Evolutionary conservation across 2,888 invertebrate genomes (phyloP).

Genomic region (Gandaritis pyraliata): DNA sequence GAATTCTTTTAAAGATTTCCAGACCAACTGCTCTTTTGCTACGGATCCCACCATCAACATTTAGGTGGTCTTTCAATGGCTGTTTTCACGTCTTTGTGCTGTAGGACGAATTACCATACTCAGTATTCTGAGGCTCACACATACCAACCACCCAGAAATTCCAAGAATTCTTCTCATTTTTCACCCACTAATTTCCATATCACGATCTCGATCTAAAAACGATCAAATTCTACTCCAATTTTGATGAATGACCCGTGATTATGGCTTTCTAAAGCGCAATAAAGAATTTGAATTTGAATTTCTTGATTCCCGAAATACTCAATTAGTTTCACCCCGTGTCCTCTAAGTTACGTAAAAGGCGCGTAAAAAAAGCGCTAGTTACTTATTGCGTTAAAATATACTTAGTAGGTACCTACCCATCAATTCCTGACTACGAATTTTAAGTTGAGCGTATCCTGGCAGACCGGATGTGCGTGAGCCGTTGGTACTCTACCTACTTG

Average conservation of each 20-base stretch:
- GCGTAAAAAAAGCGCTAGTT: slow-evolving; percentile 49
- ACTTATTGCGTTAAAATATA: slow-evolving; percentile 40
- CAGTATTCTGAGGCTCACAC: too few species aligned
- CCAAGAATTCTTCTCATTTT: slow-evolving; percentile 6
- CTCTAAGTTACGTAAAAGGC: slow-evolving; percentile 13
- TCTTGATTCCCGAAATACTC: slow-evolving; percentile 56
- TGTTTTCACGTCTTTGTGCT: too few species aligned
- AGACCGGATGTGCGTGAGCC: slow-evolving; percentile 58
- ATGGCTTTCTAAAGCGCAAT: too few species aligned
- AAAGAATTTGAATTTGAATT: too few species aligned
- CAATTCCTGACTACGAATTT: slow-evolving; percentile 45
- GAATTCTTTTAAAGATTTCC: too few species aligned
- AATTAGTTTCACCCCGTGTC: slow-evolving; percentile 57
- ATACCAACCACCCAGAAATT: too few species aligned
- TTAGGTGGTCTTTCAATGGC: too few species aligned
- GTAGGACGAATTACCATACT: too few species aligned
- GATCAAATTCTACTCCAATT: slow-evolving; percentile 20
- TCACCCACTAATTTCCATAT: slow-evolving; percentile 16
- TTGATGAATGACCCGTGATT: slow-evolving; percentile 29
- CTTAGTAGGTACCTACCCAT: too few species aligned
- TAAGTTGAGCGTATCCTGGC: slow-evolving; percentile 60
- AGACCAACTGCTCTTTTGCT: too few species aligned
- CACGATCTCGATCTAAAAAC: slow-evolving; percentile 23
- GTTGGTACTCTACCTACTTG: neutral
- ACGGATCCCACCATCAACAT: too few species aligned